phyloP scores from a whole-genome alignment of 2,888 invertebrate genomes.

The Rhyacophila evoluta region DNA sequence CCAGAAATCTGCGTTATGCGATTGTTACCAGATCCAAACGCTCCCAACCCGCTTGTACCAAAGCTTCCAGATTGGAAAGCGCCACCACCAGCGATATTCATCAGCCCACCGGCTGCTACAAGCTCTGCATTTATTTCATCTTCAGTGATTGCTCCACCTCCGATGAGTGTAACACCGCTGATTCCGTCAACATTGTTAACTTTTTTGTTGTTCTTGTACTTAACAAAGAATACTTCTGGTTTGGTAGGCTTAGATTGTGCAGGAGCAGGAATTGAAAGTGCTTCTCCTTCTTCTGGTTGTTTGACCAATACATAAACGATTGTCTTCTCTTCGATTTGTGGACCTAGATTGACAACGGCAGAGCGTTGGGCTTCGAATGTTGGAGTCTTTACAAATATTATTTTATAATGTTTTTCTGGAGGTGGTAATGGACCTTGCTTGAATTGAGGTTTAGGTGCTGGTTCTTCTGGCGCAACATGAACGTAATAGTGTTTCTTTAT shows the following conservation, averaged over 20 bases:
- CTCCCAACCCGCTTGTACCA: not conserved
- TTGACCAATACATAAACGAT: slow-evolving; percentile 47
- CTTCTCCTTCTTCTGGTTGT: slow-evolving; percentile 30
- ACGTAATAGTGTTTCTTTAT: slow-evolving; percentile 47
- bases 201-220: slow-evolving; percentile 55
- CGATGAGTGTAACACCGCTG: not conserved
- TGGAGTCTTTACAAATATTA: slow-evolving; percentile 47
- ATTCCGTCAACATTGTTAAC: slow-evolving; percentile 33
- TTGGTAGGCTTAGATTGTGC: slow-evolving; percentile 52
- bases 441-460: not conserved
- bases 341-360: not conserved
- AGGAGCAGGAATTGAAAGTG: slow-evolving; percentile 15
- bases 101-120: slow-evolving; percentile 32
- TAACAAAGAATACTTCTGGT: slow-evolving; percentile 59
- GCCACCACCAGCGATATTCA: not conserved
- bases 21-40: not conserved
- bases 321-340: slow-evolving; percentile 46
- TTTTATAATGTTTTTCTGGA: slow-evolving; percentile 47
- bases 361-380: not conserved
- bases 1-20: not conserved
- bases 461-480: slow-evolving; percentile 49
- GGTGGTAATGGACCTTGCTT: slow-evolving; percentile 23
- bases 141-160: slow-evolving; percentile 28
- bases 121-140: slow-evolving; percentile 38
- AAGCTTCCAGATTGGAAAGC: not conserved